Percentiles rank a stretch among this genome's conserved stretches.
Conservation (phyloP, 2,888 invertebrate species). For the Agrotis exclamationis region DNA sequence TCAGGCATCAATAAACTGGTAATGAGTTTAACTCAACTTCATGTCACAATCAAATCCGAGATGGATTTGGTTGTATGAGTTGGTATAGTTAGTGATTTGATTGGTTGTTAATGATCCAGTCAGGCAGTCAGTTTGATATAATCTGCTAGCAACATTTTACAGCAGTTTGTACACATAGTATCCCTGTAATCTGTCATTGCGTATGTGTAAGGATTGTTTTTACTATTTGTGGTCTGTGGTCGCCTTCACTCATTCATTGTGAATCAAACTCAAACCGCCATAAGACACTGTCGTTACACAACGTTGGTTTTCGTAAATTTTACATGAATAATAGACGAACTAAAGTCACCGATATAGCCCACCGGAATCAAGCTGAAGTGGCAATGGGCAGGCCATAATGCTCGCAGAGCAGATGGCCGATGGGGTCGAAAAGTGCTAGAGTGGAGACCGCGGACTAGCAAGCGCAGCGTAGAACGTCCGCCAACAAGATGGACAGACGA, state of each 20-base stretch:
- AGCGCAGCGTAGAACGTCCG: too few species aligned
- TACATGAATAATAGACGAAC: background rate
- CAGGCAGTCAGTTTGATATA: slow-evolving; percentile 3
- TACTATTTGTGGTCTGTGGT: background rate
- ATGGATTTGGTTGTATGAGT: too few species aligned
- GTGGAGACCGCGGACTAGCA: too few species aligned
- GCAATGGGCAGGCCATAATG: too few species aligned
- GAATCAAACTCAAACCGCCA: background rate
- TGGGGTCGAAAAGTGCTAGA: too few species aligned
- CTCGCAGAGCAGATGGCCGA: too few species aligned
- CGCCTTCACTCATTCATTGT: background rate
- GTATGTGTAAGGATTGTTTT: background rate
- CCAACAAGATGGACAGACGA: too few species aligned
- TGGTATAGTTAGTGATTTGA: background rate
- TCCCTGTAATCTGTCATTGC: background rate
- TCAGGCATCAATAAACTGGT: background rate
- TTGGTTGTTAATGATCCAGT: slow-evolving; percentile 3
- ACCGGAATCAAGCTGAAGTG: too few species aligned
- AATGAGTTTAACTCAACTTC: background rate
- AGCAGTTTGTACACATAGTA: background rate
- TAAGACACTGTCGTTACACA: background rate
- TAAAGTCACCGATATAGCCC: too few species aligned
- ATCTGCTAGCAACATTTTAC: background rate
- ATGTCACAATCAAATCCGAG: background rate
- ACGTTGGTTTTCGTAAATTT: background rate